Conservation (phyloP, 1,140 invertebrate species). For the Pseudobourletiella spinata region DNA sequence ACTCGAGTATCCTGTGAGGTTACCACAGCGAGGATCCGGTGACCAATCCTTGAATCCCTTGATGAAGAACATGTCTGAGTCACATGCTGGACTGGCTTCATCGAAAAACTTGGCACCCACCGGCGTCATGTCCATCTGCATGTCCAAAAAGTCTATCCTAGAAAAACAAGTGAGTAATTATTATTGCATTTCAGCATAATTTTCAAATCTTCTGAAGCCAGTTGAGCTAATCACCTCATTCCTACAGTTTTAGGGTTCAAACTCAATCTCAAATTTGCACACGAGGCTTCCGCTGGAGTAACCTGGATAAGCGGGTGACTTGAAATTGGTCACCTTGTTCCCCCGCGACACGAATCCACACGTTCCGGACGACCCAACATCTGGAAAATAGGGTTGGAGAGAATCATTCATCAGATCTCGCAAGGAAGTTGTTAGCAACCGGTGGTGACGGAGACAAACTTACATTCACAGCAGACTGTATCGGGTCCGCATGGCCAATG, state of each 20-base stretch:
- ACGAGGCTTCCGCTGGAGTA: constrained; percentile 13
- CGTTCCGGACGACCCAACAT: constrained; percentile 9
- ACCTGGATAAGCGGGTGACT: constrained; percentile 22
- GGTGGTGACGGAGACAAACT: background rate
- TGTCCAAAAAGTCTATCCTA: constrained; percentile 23
- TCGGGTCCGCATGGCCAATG: constrained; percentile 7
- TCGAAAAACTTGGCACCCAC: background rate
- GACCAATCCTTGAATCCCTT: constrained; percentile 27
- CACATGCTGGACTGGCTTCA: constrained; percentile 20
- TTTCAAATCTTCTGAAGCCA: constrained; percentile 7
- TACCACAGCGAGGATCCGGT: constrained; percentile 28
- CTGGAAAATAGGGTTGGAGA: background rate
- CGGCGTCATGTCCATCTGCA: constrained; percentile 17
- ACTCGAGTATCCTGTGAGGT: constrained; percentile 29
- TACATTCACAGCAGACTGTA: constrained; percentile 20
- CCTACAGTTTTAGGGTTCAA: constrained; percentile 14
- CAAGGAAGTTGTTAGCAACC: background rate
- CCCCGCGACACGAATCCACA: constrained; percentile 7
- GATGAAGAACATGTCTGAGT: constrained; percentile 30
- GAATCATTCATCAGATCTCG: background rate
- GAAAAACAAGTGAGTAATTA: too few species aligned
- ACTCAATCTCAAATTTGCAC: constrained; percentile 20
- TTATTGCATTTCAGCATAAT: background rate
- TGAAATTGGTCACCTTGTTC: constrained; percentile 19
- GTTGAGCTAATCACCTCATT: too few species aligned